A percentile compares a stretch with the other conserved stretches of the same genome.
These are phyloP conservation scores for Apamea anceps DNA, from an alignment of 2,888 invertebrate species.

Conservation along the genomic window DNA sequence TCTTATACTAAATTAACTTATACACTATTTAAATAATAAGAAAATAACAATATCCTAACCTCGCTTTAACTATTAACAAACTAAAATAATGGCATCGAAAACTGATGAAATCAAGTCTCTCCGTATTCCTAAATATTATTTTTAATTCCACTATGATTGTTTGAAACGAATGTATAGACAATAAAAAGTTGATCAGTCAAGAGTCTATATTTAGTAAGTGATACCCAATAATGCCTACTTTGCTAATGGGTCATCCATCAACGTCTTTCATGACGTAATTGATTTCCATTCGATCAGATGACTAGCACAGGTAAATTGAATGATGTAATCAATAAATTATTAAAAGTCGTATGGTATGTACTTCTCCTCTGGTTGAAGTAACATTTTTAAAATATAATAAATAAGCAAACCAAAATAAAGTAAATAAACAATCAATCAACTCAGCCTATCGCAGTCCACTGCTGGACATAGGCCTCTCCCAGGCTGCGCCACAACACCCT, in stretches of 20 bases:
- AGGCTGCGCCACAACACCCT: too few relatives aligned
- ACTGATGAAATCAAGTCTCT: background rate
- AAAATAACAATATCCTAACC: too few relatives aligned
- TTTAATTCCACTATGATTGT: background rate
- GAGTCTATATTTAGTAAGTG: conserved; percentile 18
- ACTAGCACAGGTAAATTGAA: conserved; percentile 29
- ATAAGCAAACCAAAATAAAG: too few relatives aligned
- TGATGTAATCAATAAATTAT: background rate
- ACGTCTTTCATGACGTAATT: conserved; percentile 48
- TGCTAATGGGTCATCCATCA: conserved; percentile 55
- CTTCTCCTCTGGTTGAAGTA: too few relatives aligned
- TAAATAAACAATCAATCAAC: background rate
- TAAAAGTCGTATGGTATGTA: background rate
- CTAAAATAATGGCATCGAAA: background rate
- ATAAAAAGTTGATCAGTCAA: conserved; percentile 29
- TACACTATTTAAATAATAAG: too few relatives aligned
- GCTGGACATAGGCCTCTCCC: too few relatives aligned
- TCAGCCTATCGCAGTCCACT: too few relatives aligned
- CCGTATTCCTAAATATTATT: background rate
- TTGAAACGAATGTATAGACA: background rate
- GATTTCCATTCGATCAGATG: conserved; percentile 40
- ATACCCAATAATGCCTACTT: conserved; percentile 38
- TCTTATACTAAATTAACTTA: too few relatives aligned
- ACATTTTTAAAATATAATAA: background rate
- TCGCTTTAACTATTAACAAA: too few relatives aligned